Percentiles rank a stretch among this genome's conserved stretches.
Evolutionary conservation across 2,888 invertebrate genomes (phyloP).

Genomic region (Dynastes grantii): DNA sequence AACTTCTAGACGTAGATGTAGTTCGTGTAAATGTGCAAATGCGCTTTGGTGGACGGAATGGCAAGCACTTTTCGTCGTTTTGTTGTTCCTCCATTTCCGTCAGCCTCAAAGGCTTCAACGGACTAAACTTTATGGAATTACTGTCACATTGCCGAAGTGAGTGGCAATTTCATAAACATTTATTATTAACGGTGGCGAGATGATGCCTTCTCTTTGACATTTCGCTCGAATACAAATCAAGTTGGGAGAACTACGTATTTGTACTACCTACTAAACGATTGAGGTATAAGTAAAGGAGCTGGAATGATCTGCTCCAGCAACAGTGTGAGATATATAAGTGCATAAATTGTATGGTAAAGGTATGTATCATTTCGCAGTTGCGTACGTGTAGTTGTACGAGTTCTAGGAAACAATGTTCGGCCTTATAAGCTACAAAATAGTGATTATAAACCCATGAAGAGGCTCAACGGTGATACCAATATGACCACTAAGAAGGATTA

Average conservation of each 20-base stretch:
- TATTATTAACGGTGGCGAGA: constrained; percentile 16
- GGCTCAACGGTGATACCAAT: too few relatives aligned
- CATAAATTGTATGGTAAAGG: too few relatives aligned
- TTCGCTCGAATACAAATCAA: neutral
- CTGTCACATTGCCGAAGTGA: constrained; percentile 23
- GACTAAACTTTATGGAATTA: constrained; percentile 23
- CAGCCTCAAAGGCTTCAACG: constrained; percentile 14
- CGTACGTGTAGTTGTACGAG: too few relatives aligned
- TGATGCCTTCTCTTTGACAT: neutral
- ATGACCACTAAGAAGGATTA: too few relatives aligned
- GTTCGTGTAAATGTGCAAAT: constrained; percentile 1
- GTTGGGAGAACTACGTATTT: neutral
- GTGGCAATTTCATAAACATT: constrained; percentile 29
- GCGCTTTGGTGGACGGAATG: neutral
- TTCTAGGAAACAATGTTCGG: too few relatives aligned
- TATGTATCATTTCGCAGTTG: too few relatives aligned
- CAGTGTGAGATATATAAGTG: neutral
- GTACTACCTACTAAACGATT: neutral
- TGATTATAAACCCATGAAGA: too few relatives aligned
- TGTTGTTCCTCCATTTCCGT: constrained; percentile 16
- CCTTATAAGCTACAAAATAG: too few relatives aligned
- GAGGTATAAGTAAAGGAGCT: too few relatives aligned
- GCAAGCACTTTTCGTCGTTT: constrained; percentile 13
- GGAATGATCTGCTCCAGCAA: neutral
- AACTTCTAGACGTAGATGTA: constrained; percentile 9